Evolutionary conservation across 2,888 invertebrate genomes (phyloP).

Genomic region (Drosophila sordidula): DNA sequence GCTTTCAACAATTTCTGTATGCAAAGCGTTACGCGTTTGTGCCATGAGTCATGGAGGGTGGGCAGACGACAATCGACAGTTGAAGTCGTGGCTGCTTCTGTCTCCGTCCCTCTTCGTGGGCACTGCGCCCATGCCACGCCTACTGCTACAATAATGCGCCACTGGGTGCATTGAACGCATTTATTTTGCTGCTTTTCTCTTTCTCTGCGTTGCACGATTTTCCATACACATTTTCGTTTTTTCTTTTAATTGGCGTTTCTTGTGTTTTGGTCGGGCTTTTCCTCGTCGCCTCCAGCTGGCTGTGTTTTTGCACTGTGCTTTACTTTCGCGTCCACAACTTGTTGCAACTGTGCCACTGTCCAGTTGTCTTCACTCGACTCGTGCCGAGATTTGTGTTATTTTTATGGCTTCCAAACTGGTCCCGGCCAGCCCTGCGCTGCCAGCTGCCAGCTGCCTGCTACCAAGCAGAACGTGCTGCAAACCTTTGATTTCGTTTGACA

Average conservation of each 20-base stretch:
- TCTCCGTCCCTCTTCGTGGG: not conserved
- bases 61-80: conserved; percentile 29
- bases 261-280: conserved; percentile 58
- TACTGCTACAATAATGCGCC: conserved; percentile 9
- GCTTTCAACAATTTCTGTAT: conserved; percentile 34
- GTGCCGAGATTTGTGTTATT: conserved; percentile 20
- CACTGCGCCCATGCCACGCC: conserved; percentile 34
- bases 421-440: too few relatives aligned
- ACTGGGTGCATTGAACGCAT: conserved; percentile 72
- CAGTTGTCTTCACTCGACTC: conserved; percentile 21
- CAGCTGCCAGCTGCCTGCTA: conserved; percentile 9
- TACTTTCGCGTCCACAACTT: conserved; percentile 66
- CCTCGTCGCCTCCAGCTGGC: conserved; percentile 10
- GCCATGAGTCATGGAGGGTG: conserved; percentile 49
- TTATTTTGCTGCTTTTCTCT: conserved; percentile 48
- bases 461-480: conserved; percentile 60
- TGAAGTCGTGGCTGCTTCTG: conserved; percentile 3
- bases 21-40: conserved; percentile 37
- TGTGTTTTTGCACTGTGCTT: conserved; percentile 39
- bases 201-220: conserved; percentile 49
- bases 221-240: conserved; percentile 66
- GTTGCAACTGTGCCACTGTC: conserved; percentile 75
- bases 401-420: conserved; percentile 62
- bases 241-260: conserved; percentile 71
- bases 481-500: conserved; percentile 66